Evolutionary conservation across 2,113 vertebrate genomes (phyloP), one percentile per base, ranked within the genome.

Genomic region (Amblyornis subalaris): DNA sequence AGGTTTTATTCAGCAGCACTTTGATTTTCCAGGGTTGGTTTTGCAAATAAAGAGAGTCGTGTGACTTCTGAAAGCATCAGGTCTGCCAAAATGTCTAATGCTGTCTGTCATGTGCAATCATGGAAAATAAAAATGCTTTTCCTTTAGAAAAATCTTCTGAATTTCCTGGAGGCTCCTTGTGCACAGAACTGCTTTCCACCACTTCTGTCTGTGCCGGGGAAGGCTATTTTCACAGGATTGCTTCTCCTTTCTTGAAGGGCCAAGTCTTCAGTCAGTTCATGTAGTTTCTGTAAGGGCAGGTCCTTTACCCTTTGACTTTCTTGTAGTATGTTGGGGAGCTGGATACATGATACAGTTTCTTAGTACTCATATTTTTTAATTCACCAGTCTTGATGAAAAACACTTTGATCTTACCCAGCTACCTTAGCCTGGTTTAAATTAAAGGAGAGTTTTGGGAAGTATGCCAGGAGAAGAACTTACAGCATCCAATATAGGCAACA

Each of bases 381-480:
- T 95, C 31, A 25, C 35, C 9, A 48, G 36, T 72, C 67, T 69
- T 72, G 45, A 67, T 71, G 82, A 82, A 88, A 88, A 93, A 12
- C 31, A n/a, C 86, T 93, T 93, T 88, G 82, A 76, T 90, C 31
- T 90, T 79, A 69, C 53, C 21, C 67, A 55, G 53, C 74, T 88
- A 90, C 88, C 82, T 92, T 82, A 88, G 70, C 53, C 79, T 83
- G 89, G 62, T 83, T 95, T 88, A 94, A 94, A 93, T 94, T 95
- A 93, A 93, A 93, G 31, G 19, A 72, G 13, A 80, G 38, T 83
- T 88, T 90, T 80, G 75, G 86, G 67, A 85, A 65, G 7, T 61
- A 28, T 53, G 79, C 94, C 95, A 94, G 44, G 21, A 95, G 45
- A 76, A 88, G 75, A 88, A 77, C 89, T 93, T 90, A 62, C 67